Conservation (phyloP, 1,140 invertebrate genomes). For the Drosophila insularis region DNA sequence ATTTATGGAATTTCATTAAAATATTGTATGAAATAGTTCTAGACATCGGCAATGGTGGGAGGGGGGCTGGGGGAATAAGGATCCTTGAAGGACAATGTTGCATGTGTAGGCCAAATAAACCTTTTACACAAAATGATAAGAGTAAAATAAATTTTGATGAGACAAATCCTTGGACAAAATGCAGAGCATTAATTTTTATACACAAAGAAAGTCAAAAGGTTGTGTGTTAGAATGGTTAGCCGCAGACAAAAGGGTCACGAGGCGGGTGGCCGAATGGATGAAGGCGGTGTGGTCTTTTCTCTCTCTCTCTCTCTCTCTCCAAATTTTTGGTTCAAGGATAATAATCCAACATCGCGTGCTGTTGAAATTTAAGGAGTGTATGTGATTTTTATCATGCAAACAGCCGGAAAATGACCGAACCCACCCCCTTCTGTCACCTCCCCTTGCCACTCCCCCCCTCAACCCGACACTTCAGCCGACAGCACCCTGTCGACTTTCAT, state of each 20-base stretch:
- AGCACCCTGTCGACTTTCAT: neutral
- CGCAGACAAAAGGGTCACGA: constrained; percentile 49
- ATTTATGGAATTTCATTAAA: constrained; percentile 76
- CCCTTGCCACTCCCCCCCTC: neutral
- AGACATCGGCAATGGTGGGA: neutral
- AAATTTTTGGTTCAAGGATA: constrained; percentile 76
- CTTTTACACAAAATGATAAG: constrained; percentile 50
- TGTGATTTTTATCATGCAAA: constrained; percentile 82
- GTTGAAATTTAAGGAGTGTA: constrained; percentile 81
- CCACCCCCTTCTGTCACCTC: constrained; percentile 16
- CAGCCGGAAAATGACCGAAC: constrained; percentile 68
- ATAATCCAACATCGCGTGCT: constrained; percentile 81
- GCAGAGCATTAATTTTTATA: constrained; percentile 58
- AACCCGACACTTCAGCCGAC: neutral
- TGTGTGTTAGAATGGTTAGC: constrained; percentile 47
- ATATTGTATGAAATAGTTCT: constrained; percentile 23
- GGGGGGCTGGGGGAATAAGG: neutral
- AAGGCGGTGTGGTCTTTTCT: constrained; percentile 17
- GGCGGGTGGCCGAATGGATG: neutral
- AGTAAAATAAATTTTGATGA: constrained; percentile 72
- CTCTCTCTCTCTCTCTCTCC: neutral
- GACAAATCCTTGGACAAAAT: constrained; percentile 41
- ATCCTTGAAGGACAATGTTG: constrained; percentile 40
- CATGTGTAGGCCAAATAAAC: constrained; percentile 57
- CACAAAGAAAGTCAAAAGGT: constrained; percentile 68